Conservation (phyloP, 2,797 vertebrate species). For the Lophotriccus pileatus region DNA sequence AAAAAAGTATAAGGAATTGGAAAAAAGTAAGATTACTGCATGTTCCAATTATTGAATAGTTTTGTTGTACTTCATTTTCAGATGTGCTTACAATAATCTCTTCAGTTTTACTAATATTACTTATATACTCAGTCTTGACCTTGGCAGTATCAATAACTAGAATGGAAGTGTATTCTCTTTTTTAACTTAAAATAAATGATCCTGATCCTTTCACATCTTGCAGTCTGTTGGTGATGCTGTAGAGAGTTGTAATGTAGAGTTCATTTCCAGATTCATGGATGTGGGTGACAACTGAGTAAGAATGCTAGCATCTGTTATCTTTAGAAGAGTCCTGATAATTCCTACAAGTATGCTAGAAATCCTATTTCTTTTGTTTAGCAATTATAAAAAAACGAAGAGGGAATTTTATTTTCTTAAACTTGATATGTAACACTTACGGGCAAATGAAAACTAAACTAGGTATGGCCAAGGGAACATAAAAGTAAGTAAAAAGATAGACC, state of each 20-base stretch:
- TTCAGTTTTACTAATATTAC: neutral
- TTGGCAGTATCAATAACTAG: neutral
- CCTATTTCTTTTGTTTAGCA: neutral
- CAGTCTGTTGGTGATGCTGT: neutral
- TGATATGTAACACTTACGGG: neutral
- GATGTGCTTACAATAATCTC: neutral
- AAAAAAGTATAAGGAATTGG: neutral
- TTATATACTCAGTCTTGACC: neutral
- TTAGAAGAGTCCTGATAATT: neutral
- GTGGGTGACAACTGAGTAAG: neutral
- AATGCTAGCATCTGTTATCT: neutral
- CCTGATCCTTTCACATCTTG: neutral
- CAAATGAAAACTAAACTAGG: neutral
- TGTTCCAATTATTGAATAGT: neutral
- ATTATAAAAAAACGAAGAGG: neutral
- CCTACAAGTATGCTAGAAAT: neutral
- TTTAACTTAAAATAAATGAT: neutral
- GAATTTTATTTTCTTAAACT: neutral
- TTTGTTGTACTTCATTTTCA: neutral
- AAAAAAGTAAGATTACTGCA: neutral
- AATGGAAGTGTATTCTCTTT: neutral
- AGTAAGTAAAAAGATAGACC: neutral
- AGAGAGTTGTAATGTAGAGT: neutral
- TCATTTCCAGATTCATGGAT: neutral
- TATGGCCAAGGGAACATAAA: neutral